Evolutionary conservation across 2,113 vertebrate genomes (phyloP).

Genomic region (Leucopternis melanops): DNA sequence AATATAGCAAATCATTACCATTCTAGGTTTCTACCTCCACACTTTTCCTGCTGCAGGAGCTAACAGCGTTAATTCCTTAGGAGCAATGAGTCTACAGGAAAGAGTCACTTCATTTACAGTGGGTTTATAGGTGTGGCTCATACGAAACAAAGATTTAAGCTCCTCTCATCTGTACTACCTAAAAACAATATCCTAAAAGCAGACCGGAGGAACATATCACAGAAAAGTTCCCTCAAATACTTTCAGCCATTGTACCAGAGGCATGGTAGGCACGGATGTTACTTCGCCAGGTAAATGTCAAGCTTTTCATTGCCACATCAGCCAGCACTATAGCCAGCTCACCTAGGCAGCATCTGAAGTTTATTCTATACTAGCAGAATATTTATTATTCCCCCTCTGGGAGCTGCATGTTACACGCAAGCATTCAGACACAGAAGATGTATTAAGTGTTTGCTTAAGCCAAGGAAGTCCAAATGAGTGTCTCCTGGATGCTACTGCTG

Average conservation of each 20-base stretch:
- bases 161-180: not conserved
- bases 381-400: not conserved
- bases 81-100: not conserved
- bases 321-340: not conserved
- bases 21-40: not conserved
- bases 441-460: constrained; percentile 15
- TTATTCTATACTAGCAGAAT: not conserved
- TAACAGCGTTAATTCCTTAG: not conserved
- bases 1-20: not conserved
- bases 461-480: not conserved
- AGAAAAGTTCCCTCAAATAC: not conserved
- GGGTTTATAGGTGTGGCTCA: not conserved
- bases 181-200: not conserved
- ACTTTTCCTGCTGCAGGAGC: not conserved
- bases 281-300: not conserved
- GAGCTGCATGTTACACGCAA: not conserved
- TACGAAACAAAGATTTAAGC: not conserved
- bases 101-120: not conserved
- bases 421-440: not conserved
- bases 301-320: not conserved
- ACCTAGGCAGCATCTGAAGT: not conserved
- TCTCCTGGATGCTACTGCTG: not conserved
- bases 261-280: not conserved
- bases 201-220: not conserved
- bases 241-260: not conserved